Base-by-base conservation (phyloP, 30 jellyfish, hydroid and myxozoan genomes). In the Pelagia noctiluca region DNA sequence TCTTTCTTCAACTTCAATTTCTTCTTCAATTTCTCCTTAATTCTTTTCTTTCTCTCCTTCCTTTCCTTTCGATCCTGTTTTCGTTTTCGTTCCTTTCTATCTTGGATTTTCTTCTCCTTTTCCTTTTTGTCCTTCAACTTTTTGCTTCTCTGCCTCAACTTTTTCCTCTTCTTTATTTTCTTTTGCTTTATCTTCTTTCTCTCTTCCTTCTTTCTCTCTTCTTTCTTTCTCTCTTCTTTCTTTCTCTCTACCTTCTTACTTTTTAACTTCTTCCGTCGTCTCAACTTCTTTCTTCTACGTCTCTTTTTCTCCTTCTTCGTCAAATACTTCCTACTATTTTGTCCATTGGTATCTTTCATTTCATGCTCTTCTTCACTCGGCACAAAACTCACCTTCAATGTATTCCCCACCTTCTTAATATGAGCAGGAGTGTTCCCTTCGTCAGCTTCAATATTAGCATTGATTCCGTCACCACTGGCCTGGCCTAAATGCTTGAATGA, bases 101-200 rank as follows among this genome's bases (percentile, higher is more conserved):
- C 46, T 32, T 50, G 29, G 18, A 3, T 47, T 36, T 53, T 77
- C 0, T 36, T 61, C 26, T 28, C 35, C 24, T 35, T 35, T 23
- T 21, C 36, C 10, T 25, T 26, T 18, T 61, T 31, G 5, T 36
- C 37, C 7, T 35, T 57, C 11, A 21, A 21, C 60, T 54, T 57
- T 35, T 21, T 60, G 64, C 21, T 52, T 12, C 35, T 38, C 26
- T 71, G 19, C n/a, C 37, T 7, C 0, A 30, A 22, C 1, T 37
- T n/a, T 1, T 73, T 28, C 18, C 34, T 33, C 57, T 66, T 66
- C 38, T 1, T 28, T 63, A 1, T 4, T 32, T 46, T 22, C 46
- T 37, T 12, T n/a, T 49, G 12, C 73, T 25, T 11, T 42, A 36
- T 79, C 21, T 63, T 23, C 75, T 33, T 66, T 37, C 32, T 79